Evolutionary conservation across 2,113 vertebrate species (phyloP).

Genomic region (Calidris pygmaea): DNA sequence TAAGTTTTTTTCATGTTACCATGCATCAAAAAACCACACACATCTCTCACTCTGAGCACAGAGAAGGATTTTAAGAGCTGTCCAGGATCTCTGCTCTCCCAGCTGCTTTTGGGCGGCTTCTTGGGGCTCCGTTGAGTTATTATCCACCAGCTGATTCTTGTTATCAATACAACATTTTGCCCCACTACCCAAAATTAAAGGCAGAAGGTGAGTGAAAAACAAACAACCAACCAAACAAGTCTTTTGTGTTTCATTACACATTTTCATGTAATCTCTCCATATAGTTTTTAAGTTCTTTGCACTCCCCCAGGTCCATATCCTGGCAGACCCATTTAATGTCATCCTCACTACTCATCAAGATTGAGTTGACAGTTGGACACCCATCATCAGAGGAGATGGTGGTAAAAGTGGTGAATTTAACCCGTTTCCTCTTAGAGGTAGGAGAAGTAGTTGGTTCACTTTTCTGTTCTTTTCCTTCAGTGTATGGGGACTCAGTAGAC

Average conservation of each 20-base stretch:
- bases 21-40: background rate
- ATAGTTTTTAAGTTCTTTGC: constrained; percentile 72
- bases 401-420: constrained; percentile 94
- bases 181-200: constrained; percentile 70
- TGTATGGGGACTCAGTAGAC: background rate
- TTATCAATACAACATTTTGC: background rate
- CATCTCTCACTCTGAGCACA: background rate
- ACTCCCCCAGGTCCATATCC: constrained; percentile 77
- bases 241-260: background rate
- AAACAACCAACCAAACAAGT: background rate
- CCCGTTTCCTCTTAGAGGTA: constrained; percentile 93
- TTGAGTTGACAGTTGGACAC: constrained; percentile 68
- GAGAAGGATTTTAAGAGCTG: background rate
- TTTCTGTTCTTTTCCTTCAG: constrained; percentile 67
- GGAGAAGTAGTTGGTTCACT: constrained; percentile 84
- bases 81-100: background rate
- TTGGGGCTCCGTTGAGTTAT: background rate
- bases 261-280: constrained; percentile 71
- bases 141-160: background rate
- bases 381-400: constrained; percentile 77
- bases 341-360: constrained; percentile 74
- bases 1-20: background rate
- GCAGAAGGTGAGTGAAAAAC: constrained; percentile 74
- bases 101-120: background rate
- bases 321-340: constrained; percentile 90